Evolutionary conservation across 2,797 vertebrate genomes (phyloP), one percentile per base, ranked within the genome.

Genomic region (Onychomys leucogaster): DNA sequence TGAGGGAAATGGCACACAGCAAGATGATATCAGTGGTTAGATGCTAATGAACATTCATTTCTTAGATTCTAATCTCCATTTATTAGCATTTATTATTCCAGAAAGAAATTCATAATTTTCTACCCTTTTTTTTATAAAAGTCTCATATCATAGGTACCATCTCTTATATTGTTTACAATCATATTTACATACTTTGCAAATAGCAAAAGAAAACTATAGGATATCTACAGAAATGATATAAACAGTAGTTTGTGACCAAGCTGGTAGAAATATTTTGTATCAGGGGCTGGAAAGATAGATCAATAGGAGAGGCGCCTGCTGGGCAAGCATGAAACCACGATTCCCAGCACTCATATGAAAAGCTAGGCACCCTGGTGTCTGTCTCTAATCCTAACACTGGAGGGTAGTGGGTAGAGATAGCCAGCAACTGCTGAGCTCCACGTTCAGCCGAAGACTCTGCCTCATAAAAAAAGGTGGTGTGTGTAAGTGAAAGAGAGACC

Each of bases 101-200:
- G 23, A 91, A 94, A 89, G 21, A 92, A 88, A 4, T 83, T 86
- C 94, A 81, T 76, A 85, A 75, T 83, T 25, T 85, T 43, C 23
- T 8, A 90, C 23, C 91, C 49, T 65, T 90, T n/a, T n/a, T 52
- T n/a, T 13, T 52, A 21, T 49, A 90, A 84, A 14, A 65, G 41
- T 83, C 0, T 69, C 43, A 69, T 69, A 63, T 55, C 19, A 19
- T 2, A 85, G 25, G 76, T 65, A 91, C 0, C 57, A 14, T 82
- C 5, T 92, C 46, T 52, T 88, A 9, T 55, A 92, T 21, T 92
- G 75, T 82, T 94, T 95, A 81, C 41, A 81, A 77, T n/a, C 61
- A 23, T 4, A 69, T 21, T 95, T 94, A 49, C 29, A 67, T 59
- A 69, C 57, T 94, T 83, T 89, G 49, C 25, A 92, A 86, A 93